Conservation (phyloP, 1,140 invertebrate genomes). For the Oncopodura yosiiana region DNA sequence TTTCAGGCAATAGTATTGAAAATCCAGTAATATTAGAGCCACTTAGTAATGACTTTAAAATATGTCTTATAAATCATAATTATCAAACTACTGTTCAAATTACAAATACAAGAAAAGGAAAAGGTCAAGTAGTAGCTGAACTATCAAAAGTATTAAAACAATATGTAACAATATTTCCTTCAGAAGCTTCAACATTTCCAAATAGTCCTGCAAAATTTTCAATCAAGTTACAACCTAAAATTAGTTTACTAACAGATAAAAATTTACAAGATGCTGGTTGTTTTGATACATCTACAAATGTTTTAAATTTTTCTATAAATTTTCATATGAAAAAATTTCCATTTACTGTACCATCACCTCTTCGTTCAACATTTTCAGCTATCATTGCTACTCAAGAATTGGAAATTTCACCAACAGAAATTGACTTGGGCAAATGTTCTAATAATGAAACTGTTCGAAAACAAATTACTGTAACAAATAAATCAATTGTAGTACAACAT, state of each 20-base stretch:
- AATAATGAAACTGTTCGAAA: conserved; percentile 10
- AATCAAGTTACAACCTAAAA: conserved; percentile 13
- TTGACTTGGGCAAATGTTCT: conserved; percentile 13
- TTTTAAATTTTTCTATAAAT: conserved; percentile 12
- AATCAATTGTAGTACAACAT: not conserved
- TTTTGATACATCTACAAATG: conserved; percentile 7
- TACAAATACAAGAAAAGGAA: not conserved
- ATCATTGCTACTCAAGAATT: not conserved
- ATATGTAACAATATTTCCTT: conserved; percentile 4
- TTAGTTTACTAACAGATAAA: not conserved
- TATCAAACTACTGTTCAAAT: conserved; percentile 5
- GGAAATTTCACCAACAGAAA: conserved; percentile 1
- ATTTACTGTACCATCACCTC: not conserved
- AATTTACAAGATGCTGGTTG: not conserved
- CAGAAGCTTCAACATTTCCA: not conserved
- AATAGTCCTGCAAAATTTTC: not conserved
- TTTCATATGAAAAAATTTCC: conserved; percentile 10
- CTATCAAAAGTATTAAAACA: conserved; percentile 2
- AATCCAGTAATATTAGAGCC: conserved; percentile 9
- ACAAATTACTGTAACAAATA: not conserved
- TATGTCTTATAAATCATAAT: conserved; percentile 3
- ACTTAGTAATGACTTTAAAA: conserved; percentile 13
- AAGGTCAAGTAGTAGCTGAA: conserved; percentile 3
- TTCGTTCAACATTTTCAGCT: conserved; percentile 13
- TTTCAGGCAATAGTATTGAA: no score